phyloP scores from a whole-genome alignment of 2,888 invertebrate species.

The Megastigmus dorsalis region DNA sequence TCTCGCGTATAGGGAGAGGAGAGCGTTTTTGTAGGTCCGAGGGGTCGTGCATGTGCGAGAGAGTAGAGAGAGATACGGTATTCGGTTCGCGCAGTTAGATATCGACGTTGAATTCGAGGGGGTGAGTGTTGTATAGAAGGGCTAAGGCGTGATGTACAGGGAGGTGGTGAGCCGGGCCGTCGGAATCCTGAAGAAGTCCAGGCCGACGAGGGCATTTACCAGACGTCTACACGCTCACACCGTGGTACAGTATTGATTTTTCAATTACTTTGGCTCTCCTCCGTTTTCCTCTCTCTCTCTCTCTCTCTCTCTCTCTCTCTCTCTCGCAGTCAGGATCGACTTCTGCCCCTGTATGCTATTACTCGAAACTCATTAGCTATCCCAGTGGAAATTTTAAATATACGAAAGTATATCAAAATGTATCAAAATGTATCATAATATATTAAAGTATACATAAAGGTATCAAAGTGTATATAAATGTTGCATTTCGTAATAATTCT shows the following conservation, averaged over 20 bases:
- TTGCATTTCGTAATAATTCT: too few species aligned
- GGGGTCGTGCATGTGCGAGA: background rate
- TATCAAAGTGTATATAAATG: too few species aligned
- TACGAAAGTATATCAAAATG: too few species aligned
- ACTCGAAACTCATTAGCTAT: too few species aligned
- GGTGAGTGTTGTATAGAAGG: constrained; percentile 25
- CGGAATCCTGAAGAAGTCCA: constrained; percentile 8
- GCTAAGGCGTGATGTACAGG: constrained; percentile 39
- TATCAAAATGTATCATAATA: too few species aligned
- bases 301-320: background rate
- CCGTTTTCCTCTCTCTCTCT: background rate
- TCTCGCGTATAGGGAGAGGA: too few species aligned
- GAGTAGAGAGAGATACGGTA: too few species aligned
- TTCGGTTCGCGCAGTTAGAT: too few species aligned
- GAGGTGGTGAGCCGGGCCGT: background rate
- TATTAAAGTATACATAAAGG: too few species aligned
- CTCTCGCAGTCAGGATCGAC: background rate
- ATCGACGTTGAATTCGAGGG: too few species aligned
- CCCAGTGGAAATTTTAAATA: background rate
- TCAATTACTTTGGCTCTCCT: background rate
- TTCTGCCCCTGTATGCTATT: background rate
- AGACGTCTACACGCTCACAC: constrained; percentile 26
- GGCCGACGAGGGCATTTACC: background rate
- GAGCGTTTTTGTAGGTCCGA: too few species aligned
- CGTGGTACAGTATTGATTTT: constrained; percentile 48